Conservation (phyloP, 2,888 invertebrate genomes). For the Ormyrus thymus region DNA sequence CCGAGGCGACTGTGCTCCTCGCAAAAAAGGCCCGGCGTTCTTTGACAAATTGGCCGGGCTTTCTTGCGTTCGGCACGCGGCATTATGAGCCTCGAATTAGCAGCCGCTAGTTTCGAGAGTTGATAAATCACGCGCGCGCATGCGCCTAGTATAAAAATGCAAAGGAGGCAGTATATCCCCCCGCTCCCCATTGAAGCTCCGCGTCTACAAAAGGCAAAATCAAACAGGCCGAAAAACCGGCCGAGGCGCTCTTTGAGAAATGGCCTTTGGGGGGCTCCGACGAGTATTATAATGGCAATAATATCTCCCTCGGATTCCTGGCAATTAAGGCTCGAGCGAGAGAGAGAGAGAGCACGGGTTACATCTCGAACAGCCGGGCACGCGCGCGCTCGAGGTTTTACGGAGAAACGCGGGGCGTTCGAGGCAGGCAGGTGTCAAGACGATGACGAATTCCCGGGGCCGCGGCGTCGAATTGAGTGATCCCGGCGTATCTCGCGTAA, state of each 20-base stretch:
- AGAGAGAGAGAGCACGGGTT: no score
- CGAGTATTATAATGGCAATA: background rate
- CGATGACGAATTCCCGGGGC: no score
- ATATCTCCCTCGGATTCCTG: no score
- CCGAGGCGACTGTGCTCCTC: no score
- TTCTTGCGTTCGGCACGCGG: background rate
- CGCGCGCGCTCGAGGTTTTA: no score
- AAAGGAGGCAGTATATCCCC: background rate
- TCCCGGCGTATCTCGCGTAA: no score
- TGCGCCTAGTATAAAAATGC: background rate
- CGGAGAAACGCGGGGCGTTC: no score
- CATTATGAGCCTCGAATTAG: constrained; percentile 14
- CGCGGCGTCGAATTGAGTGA: no score
- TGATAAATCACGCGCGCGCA: constrained; percentile 25
- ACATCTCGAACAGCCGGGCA: no score
- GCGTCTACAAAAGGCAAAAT: constrained; percentile 48
- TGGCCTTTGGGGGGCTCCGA: constrained; percentile 22
- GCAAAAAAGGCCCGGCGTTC: background rate
- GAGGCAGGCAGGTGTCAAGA: no score
- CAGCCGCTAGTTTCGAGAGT: constrained; percentile 22
- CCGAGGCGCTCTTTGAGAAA: constrained; percentile 56
- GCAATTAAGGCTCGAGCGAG: no score
- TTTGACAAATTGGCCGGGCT: constrained; percentile 21
- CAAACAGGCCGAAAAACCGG: constrained; percentile 55
- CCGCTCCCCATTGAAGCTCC: background rate